Base-by-base conservation (phyloP, 2,797 vertebrate genomes). In the Lutjanus argentimaculatus region DNA sequence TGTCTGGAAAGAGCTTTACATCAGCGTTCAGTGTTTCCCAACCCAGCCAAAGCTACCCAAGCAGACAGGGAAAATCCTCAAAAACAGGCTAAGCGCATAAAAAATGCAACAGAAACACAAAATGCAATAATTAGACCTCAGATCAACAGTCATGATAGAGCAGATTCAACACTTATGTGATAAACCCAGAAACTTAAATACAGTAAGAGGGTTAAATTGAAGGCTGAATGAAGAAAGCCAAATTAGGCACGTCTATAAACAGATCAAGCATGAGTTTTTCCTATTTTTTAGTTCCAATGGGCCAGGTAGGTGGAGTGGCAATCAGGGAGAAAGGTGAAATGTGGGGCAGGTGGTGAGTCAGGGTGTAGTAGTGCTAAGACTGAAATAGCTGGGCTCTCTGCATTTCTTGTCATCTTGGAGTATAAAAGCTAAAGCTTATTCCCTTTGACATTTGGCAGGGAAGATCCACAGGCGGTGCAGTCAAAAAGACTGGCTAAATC, bases 1-100 rank as follows among this genome's bases (percentile, higher is more conserved):
- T 63, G 76, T 87, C 58, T 80, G 71, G 30, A 69, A 71, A 70
- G 57, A 4, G 17, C 21, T 74, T 77, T 59, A 51, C 30, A 67
- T 56, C 3, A 15, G 15, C 6, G 25, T 25, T 25, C 25, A 57
- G 7, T 36, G 13, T 19, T 72, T 87, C 11, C 49, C 51, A 62
- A 53, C 6, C 25, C 19, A 61, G 51, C 51, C 36, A 61, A 57
- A 72, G 17, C n/a, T 63, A 36, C 67, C 8, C 5, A 45, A 58
- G 48, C 21, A 53, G 19, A 43, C 10, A 55, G 36, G 12, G 25
- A 51, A 71, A 73, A 17, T 42, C 8, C n/a, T 58, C 14, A 48
- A 55, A 71, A 80, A 49, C 49, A 25, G 30, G 25, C 45, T 2
- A n/a, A 0, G 0, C 16, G 48, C 22, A 42, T 17, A 1, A 64